These are phyloP conservation scores for Coptotermes formosanus DNA, from an alignment of 1,140 invertebrate genomes.

Conservation along the genomic window DNA sequence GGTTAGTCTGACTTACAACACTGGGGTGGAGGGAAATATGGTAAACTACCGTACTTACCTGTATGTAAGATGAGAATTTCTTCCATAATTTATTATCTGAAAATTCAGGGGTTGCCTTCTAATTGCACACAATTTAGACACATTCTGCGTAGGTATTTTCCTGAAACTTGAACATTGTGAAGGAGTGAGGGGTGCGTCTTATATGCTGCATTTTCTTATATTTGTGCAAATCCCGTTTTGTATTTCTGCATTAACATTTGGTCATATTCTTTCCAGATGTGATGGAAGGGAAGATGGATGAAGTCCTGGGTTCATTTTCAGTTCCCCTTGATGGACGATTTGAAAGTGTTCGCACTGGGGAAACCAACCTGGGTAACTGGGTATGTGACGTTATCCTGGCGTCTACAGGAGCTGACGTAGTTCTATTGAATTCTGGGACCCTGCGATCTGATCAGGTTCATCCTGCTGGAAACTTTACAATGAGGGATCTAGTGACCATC, in stretches of 20 bases:
- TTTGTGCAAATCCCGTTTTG: too few species aligned
- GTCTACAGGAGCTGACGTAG: constrained; percentile 78
- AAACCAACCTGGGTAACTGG: constrained; percentile 91
- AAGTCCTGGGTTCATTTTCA: constrained; percentile 75
- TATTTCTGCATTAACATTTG: constrained; percentile 23
- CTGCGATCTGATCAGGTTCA: constrained; percentile 68
- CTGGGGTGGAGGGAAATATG: too few species aligned
- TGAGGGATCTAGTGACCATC: constrained; percentile 78
- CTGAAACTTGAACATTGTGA: too few species aligned
- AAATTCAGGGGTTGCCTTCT: too few species aligned
- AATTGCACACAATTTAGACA: too few species aligned
- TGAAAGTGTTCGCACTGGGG: constrained; percentile 70
- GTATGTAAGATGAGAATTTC: too few species aligned
- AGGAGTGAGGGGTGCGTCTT: too few species aligned
- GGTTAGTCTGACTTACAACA: too few species aligned
- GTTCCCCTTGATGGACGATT: constrained; percentile 84
- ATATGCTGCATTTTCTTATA: too few species aligned
- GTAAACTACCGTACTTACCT: too few species aligned
- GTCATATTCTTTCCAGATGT: constrained; percentile 54
- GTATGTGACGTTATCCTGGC: constrained; percentile 83
- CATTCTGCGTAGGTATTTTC: too few species aligned
- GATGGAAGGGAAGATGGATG: constrained; percentile 79
- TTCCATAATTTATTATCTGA: too few species aligned
- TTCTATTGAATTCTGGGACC: constrained; percentile 85
- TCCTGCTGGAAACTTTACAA: constrained; percentile 66